Base-by-base conservation (phyloP, 2,797 vertebrate genomes). In the Brachyalestes nurse region DNA sequence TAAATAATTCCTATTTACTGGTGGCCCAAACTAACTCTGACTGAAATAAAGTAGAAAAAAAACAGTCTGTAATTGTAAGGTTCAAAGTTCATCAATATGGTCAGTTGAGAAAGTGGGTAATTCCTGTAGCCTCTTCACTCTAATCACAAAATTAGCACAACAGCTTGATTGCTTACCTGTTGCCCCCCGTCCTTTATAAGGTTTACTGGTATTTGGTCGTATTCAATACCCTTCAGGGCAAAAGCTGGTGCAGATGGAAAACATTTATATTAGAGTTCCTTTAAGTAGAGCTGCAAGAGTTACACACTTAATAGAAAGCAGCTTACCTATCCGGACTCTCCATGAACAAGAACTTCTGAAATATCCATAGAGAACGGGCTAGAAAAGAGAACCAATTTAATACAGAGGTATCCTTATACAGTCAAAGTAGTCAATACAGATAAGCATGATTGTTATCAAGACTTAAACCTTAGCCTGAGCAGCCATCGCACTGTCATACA, bases 281-380 rank as follows among this genome's bases (percentile, higher is more conserved):
- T 4, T 34, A 34, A 34, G 34, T 34, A 34, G 34, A 34, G 34
- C 5, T 34, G 34, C 34, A 34, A 34, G 34, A 34, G 34, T 34
- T 2, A 47, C 49, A 16, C 12, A 60, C 40, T 62, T 7, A 16
- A 53, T 3, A 57, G 49, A 23, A 3, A 25, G 42, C 10, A 25
- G 85, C 96, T 97, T 94, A 99, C 98, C 98, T 0, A 97, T 98
- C 86, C 98, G 94, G 49, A 99, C 97, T 90, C 98, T 96, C 98
- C 98, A 99, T 14, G 97, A 95, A 84, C 98, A 99, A 82, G 98
- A 99, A 81, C 98, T 99, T 93, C 97, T 96, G 93, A 96, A 99
- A 90, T 99, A 99, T 86, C 96, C 95, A 82, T 99, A 95, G 82
- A 99, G 96, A 82, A 98, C 82, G 0, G 97, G 96, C 98, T 99